These are phyloP conservation scores for Scomber colias DNA, from an alignment of 2,113 vertebrate species.

Conservation along the genomic window DNA sequence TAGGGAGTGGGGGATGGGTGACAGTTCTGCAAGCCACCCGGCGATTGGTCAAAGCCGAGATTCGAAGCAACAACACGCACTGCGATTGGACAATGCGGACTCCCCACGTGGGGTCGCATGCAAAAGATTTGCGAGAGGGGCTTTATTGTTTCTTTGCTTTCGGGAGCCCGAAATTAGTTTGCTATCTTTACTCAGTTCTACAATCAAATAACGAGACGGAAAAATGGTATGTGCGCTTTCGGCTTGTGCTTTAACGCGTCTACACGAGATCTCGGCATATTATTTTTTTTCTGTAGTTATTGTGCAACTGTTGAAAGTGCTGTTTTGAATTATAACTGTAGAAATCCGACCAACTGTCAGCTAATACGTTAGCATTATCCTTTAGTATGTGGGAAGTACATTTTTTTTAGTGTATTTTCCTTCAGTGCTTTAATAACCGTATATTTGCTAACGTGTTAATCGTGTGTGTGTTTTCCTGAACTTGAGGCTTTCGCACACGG, in stretches of 20 bases:
- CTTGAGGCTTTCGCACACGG: rapidly evolving
- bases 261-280: rapidly evolving
- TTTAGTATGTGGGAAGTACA: slow-evolving; percentile 4
- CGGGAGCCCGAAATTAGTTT: slow-evolving; percentile 78
- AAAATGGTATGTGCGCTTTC: slow-evolving; percentile 79
- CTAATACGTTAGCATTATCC: slow-evolving; percentile 34
- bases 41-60: slow-evolving; percentile 72
- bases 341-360: slow-evolving; percentile 60
- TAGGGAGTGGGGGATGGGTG: slow-evolving; percentile 84
- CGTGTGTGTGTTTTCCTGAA: rapidly evolving
- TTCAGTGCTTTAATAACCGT: neutral
- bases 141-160: slow-evolving; percentile 87
- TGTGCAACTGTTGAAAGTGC: slow-evolving; percentile 19
- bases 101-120: slow-evolving; percentile 77
- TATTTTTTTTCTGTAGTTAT: neutral
- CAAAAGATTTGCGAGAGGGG: slow-evolving; percentile 77
- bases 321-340: slow-evolving; percentile 47
- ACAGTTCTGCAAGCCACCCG: slow-evolving; percentile 33
- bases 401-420: neutral
- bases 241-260: neutral
- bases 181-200: slow-evolving; percentile 61
- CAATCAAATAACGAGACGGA: slow-evolving; percentile 69
- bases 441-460: rapidly evolving
- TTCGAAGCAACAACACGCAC: slow-evolving; percentile 79
- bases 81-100: slow-evolving; percentile 68